Conservation (phyloP, 2,113 vertebrate genomes). For the Strix aluco region DNA sequence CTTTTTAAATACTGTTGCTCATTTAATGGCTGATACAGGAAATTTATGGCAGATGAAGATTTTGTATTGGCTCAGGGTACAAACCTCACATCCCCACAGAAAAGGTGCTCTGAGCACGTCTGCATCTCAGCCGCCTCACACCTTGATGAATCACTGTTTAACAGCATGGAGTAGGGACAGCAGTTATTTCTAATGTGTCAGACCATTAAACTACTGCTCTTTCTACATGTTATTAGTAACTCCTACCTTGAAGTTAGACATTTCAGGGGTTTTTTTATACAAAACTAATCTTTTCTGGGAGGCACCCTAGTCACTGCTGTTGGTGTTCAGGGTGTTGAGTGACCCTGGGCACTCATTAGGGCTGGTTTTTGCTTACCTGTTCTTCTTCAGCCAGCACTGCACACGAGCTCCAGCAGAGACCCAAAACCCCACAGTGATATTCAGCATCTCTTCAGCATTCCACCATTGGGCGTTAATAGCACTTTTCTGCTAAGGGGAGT, state of each 20-base stretch:
- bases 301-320: background rate
- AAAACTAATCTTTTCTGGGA: background rate
- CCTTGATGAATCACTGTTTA: background rate
- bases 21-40: background rate
- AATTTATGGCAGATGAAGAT: background rate
- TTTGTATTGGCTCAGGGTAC: background rate
- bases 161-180: background rate
- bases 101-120: background rate
- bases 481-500: background rate
- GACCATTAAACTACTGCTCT: background rate
- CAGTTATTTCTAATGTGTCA: background rate
- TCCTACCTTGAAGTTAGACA: background rate
- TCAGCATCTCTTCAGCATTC: background rate
- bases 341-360: background rate
- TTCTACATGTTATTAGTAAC: background rate
- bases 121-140: background rate
- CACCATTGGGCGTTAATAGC: rapidly evolving
- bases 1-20: background rate
- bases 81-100: background rate
- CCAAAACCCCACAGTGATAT: no score
- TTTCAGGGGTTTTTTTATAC: background rate
- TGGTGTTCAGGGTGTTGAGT: background rate
- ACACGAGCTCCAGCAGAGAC: background rate
- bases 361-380: background rate
- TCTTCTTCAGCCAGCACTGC: background rate